These are phyloP conservation scores for Chaenodraco wilsoni DNA, from an alignment of 2,797 vertebrate genomes.

Conservation along the genomic window DNA sequence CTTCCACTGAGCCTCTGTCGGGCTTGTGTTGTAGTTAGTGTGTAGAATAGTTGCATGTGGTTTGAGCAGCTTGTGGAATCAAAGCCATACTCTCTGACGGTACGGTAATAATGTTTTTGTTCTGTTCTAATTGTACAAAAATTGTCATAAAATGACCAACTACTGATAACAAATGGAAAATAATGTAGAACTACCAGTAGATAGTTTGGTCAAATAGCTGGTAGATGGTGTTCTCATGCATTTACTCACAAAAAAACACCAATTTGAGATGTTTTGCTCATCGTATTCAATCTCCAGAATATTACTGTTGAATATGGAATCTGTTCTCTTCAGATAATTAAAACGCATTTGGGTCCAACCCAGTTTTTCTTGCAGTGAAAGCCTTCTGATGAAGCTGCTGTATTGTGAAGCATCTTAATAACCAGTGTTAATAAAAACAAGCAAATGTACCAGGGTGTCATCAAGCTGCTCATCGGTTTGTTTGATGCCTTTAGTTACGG, in stretches of 20 bases:
- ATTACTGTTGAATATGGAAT: slow-evolving; percentile 6
- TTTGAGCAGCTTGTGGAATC: slow-evolving; percentile 56
- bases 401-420: neutral
- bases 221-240: slow-evolving; percentile 7
- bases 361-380: slow-evolving; percentile 25
- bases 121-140: slow-evolving; percentile 29
- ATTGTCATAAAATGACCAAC: slow-evolving; percentile 31
- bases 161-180: slow-evolving; percentile 38
- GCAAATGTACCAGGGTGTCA: neutral
- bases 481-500: slow-evolving; percentile 27
- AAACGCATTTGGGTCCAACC: slow-evolving; percentile 32
- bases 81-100: slow-evolving; percentile 67
- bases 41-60: slow-evolving; percentile 62
- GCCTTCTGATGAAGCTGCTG: slow-evolving; percentile 17
- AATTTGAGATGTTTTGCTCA: neutral
- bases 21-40: slow-evolving; percentile 38
- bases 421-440: neutral
- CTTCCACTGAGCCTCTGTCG: slow-evolving; percentile 53
- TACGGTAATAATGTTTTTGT: slow-evolving; percentile 6
- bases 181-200: neutral
- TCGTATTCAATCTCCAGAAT: neutral
- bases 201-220: slow-evolving; percentile 1
- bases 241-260: slow-evolving; percentile 30
- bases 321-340: slow-evolving; percentile 12
- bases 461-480: slow-evolving; percentile 8